These are phyloP conservation scores for Pseudomugil gertrudae DNA, from an alignment of 2,797 vertebrate species.

Conservation along the genomic window DNA sequence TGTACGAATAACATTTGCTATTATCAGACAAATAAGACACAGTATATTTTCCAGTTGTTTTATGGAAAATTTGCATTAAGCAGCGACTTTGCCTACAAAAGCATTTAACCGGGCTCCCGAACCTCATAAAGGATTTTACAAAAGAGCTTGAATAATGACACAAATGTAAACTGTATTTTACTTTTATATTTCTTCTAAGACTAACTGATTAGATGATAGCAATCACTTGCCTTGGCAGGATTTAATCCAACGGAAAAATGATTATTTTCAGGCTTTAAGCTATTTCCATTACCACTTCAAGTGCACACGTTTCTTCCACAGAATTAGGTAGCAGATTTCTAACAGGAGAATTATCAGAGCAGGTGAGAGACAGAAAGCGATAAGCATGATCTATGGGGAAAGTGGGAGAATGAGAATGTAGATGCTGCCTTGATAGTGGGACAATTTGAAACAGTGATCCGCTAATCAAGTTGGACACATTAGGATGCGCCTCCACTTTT, in stretches of 20 bases:
- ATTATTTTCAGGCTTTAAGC: constrained; percentile 57
- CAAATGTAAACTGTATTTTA: constrained; percentile 23
- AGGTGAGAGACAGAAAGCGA: constrained; percentile 39
- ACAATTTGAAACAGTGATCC: constrained; percentile 68
- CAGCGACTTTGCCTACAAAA: too few relatives aligned
- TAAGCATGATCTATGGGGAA: constrained; percentile 41
- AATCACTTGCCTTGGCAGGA: constrained; percentile 26
- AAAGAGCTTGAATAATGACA: constrained; percentile 18
- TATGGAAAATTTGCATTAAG: constrained; percentile 56
- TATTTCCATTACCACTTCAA: constrained; percentile 64
- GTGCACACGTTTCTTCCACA: constrained; percentile 59
- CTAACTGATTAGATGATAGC: constrained; percentile 24
- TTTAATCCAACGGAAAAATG: constrained; percentile 45
- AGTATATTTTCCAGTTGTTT: constrained; percentile 35
- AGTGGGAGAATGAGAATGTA: constrained; percentile 37
- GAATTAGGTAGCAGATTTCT: constrained; percentile 58
- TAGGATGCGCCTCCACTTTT: constrained; percentile 41
- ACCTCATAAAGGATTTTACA: constrained; percentile 21
- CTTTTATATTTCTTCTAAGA: constrained; percentile 39
- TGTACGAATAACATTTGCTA: constrained; percentile 62
- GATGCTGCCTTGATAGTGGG: constrained; percentile 62
- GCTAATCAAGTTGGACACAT: constrained; percentile 70
- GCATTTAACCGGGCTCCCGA: constrained; percentile 37
- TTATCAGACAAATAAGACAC: constrained; percentile 69
- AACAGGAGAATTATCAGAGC: constrained; percentile 58